A percentile compares a stretch with the other conserved stretches of the same genome.
Conservation (phyloP, 2,888 invertebrate genomes). For the Drosophila atripex region DNA sequence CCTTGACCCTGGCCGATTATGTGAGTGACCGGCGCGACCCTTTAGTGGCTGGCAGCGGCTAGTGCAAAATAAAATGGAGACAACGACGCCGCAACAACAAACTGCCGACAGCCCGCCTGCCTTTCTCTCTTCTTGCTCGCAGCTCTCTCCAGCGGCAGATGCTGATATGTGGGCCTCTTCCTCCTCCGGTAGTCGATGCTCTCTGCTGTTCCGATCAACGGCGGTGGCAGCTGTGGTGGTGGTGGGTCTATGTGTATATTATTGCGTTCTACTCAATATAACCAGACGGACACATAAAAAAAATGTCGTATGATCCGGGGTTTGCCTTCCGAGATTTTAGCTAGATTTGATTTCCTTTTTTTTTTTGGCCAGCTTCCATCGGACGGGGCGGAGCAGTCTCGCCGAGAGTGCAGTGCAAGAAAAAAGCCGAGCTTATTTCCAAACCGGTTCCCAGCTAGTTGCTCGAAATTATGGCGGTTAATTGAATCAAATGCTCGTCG, state of each 20-base stretch:
- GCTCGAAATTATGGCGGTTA: slow-evolving; percentile 26
- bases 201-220: slow-evolving; percentile 18
- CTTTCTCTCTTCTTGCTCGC: slow-evolving; percentile 14
- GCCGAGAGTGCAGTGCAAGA: slow-evolving; percentile 6
- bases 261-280: slow-evolving; percentile 76
- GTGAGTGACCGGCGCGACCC: slow-evolving; percentile 19
- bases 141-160: slow-evolving; percentile 22
- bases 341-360: slow-evolving; percentile 21
- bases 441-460: slow-evolving; percentile 31
- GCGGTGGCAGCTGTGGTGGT: background rate
- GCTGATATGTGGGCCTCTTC: slow-evolving; percentile 18
- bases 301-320: slow-evolving; percentile 76
- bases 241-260: slow-evolving; percentile 43
- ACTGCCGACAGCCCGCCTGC: slow-evolving; percentile 3
- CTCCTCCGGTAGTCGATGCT: slow-evolving; percentile 2
- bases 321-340: slow-evolving; percentile 33
- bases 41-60: slow-evolving; percentile 32
- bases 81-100: slow-evolving; percentile 42
- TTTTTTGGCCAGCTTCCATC: slow-evolving; percentile 24
- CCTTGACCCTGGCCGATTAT: slow-evolving; percentile 17
- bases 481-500: slow-evolving; percentile 32
- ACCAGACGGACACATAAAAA: slow-evolving; percentile 60
- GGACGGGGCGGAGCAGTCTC: background rate
- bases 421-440: slow-evolving; percentile 15
- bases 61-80: slow-evolving; percentile 30